Conservation (phyloP, 23 tunicate genomes). For the Clavelina lepadiformis region DNA sequence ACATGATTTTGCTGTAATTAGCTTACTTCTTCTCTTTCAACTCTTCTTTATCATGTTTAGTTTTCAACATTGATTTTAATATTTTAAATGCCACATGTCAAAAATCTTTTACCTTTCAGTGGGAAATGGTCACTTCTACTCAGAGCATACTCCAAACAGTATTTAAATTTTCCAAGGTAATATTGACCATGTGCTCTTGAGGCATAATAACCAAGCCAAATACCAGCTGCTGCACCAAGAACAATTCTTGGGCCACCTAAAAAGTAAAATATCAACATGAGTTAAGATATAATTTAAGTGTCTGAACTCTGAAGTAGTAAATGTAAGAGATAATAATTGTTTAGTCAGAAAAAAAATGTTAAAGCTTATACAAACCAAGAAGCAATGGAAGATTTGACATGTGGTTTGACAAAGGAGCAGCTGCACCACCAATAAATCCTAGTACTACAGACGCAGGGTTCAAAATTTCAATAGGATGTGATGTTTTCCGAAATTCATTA, state of each 20-base stretch:
- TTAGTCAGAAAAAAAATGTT: neutral
- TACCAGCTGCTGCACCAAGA: constrained; percentile 10
- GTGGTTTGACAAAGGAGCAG: neutral
- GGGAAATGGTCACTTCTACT: constrained; percentile 30
- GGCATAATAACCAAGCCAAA: constrained; percentile 28
- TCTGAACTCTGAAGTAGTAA: neutral
- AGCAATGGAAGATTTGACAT: neutral
- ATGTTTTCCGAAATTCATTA: neutral
- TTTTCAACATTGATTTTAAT: too few relatives aligned
- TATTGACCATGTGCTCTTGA: constrained; percentile 13
- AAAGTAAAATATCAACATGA: neutral
- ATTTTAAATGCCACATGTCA: neutral
- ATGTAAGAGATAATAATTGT: neutral
- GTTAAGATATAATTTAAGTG: neutral
- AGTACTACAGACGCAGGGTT: neutral
- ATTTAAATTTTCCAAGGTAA: constrained; percentile 51
- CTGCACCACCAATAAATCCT: neutral
- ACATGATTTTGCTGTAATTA: too few relatives aligned
- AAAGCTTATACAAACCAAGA: neutral
- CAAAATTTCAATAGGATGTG: neutral
- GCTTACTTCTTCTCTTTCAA: too few relatives aligned
- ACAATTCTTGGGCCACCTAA: constrained; percentile 8
- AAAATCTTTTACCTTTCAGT: neutral
- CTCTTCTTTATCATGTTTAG: too few relatives aligned
- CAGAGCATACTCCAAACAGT: constrained; percentile 42